A percentile compares a stretch with the other conserved stretches of the same genome.
These are phyloP conservation scores for Drosophila koepferae DNA, from an alignment of 2,888 invertebrate genomes.

Conservation along the genomic window DNA sequence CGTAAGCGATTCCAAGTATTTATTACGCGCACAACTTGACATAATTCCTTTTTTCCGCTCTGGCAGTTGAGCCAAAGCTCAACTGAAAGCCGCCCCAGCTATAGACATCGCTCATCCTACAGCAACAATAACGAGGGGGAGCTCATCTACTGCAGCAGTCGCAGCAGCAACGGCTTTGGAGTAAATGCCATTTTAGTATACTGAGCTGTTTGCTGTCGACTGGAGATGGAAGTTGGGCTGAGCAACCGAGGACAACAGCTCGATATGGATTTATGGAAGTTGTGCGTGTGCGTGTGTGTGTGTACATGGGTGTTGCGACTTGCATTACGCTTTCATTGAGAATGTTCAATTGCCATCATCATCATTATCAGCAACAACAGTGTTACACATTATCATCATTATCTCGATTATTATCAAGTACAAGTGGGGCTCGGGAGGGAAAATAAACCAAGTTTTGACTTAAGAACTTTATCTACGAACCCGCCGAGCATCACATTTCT, in stretches of 20 bases:
- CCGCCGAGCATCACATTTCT: constrained; percentile 1
- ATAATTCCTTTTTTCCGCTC: constrained; percentile 78
- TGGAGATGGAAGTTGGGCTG: neutral
- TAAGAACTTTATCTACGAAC: constrained; percentile 76
- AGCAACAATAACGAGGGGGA: constrained; percentile 4
- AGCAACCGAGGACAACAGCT: constrained; percentile 41
- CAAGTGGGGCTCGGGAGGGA: constrained; percentile 12
- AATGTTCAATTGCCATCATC: constrained; percentile 62
- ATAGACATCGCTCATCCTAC: constrained; percentile 13
- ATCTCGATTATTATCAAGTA: constrained; percentile 35
- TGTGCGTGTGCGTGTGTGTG: constrained; percentile 40
- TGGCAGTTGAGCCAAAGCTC: constrained; percentile 47
- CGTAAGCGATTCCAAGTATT: constrained; percentile 80
- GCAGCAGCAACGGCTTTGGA: constrained; percentile 34
- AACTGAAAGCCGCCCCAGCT: constrained; percentile 18
- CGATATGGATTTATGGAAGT: constrained; percentile 75
- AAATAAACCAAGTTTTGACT: constrained; percentile 61
- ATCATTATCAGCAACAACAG: constrained; percentile 27
- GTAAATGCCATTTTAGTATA: constrained; percentile 45
- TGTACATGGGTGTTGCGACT: constrained; percentile 28
- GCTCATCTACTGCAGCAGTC: constrained; percentile 59
- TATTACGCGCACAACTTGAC: constrained; percentile 82
- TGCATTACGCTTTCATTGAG: constrained; percentile 47
- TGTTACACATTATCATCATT: constrained; percentile 33
- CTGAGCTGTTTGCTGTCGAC: neutral